phyloP scores from a whole-genome alignment of 2,113 vertebrate species.

The Phyllostomus discolor region DNA sequence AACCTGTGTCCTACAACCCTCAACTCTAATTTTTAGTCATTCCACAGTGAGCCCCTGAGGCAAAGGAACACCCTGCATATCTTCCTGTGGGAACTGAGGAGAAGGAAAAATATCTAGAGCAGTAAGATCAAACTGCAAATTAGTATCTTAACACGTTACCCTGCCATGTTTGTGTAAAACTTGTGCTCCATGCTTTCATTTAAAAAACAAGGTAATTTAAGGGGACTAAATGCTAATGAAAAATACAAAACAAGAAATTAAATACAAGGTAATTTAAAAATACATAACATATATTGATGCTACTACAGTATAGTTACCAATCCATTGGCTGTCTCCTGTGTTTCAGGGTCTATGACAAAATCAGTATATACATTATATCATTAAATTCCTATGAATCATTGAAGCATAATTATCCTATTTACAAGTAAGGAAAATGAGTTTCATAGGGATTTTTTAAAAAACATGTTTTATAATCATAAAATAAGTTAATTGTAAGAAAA shows the following conservation, averaged over 20 bases:
- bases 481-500: background rate
- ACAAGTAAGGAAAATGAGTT: conserved; percentile 5
- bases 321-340: background rate
- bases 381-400: background rate
- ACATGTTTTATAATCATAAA: background rate
- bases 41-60: background rate
- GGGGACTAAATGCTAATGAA: too few relatives aligned
- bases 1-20: background rate
- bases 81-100: background rate
- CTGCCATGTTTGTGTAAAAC: background rate
- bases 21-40: background rate
- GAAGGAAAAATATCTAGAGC: background rate
- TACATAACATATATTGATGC: background rate
- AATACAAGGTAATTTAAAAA: conserved; percentile 28
- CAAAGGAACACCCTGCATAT: background rate
- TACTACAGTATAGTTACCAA: background rate
- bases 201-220: conserved; percentile 12
- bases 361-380: background rate
- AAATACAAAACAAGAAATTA: too few relatives aligned
- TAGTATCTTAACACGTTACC: conserved; percentile 7
- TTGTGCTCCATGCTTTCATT: background rate
- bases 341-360: background rate
- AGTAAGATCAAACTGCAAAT: background rate
- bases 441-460: background rate
- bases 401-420: background rate